Evolutionary conservation across 1,140 invertebrate genomes (phyloP), one percentile per base, ranked within the genome.

Genomic region (Drosophila eugracilis): DNA sequence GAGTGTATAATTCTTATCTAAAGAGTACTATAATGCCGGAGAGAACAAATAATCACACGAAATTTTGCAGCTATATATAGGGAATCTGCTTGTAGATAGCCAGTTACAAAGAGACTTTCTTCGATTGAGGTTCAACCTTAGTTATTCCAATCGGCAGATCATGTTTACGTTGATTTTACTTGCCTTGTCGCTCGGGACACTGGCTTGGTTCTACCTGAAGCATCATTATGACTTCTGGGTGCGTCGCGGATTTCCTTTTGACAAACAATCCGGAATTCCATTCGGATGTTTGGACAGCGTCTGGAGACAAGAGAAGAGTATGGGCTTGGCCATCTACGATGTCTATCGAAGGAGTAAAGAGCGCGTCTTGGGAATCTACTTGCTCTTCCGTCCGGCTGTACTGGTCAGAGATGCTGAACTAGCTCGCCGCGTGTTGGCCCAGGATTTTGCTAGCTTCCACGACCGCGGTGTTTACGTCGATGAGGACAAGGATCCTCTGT

Each of bases 351-450:
- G 22, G 15, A 75, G 74, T 10, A 90, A 78, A 19, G 75, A 85
- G 10, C 78, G 66, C n/a, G 75, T 91, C 24, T 14, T 91, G 14
- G 90, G 90, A 15, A 75, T 89, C 7, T 91, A 91, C 49, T 15
- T 90, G 53, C 78, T 91, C n/a, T 91, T 85, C 19, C 89, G 86
- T 17, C 93, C 92, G 0, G 80, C 48, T 4, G 52, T 94, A 0
- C 17, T 93, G 9, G 17, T 93, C 0, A 89, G 92, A 0, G 93
- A 94, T 70, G 92, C 91, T 1, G 78, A 85, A 12, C 63, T 93
- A 14, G 91, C 92, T 3, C 92, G 92, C 24, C 79, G 78, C 5
- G 89, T 93, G 4, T 49, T 93, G 6, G 76, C 92, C 4, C 91
- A 91, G 42, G 92, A 93, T 73, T 92, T 92, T 44, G 42, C 70